Conservation (phyloP, 2,113 vertebrate species). For the Tichodroma muraria region DNA sequence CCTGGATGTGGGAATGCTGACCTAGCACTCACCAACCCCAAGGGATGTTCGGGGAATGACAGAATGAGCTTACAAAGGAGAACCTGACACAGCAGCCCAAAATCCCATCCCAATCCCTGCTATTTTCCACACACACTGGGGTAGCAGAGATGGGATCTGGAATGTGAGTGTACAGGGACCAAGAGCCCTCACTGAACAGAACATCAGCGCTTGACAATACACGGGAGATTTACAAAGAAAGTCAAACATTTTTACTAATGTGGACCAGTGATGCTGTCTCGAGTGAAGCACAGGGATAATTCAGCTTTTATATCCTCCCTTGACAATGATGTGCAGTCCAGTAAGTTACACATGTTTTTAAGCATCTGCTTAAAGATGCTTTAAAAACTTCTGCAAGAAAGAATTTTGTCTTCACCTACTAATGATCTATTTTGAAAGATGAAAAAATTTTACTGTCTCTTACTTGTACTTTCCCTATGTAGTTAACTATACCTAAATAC, state of each 20-base stretch:
- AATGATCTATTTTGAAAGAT: neutral
- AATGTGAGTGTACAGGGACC: neutral
- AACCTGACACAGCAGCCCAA: neutral
- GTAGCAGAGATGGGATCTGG: neutral
- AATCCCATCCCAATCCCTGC: accelerated
- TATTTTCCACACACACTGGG: accelerated
- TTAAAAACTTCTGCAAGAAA: neutral
- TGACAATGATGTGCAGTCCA: neutral
- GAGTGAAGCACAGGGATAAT: neutral
- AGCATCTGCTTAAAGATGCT: neutral
- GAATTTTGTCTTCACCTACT: neutral
- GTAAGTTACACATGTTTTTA: neutral
- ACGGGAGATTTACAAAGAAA: neutral
- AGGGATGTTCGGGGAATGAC: neutral
- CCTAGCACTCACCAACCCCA: accelerated
- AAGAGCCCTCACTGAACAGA: neutral
- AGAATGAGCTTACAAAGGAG: neutral
- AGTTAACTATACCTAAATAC: neutral
- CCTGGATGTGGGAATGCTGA: neutral
- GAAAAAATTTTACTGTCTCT: neutral
- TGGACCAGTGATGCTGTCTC: too few relatives aligned
- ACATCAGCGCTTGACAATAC: neutral
- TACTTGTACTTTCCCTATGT: neutral
- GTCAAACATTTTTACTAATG: neutral
- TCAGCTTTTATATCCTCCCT: neutral